Conservation (phyloP, 2,113 vertebrate species). For the Tragelaphus buxtoni region DNA sequence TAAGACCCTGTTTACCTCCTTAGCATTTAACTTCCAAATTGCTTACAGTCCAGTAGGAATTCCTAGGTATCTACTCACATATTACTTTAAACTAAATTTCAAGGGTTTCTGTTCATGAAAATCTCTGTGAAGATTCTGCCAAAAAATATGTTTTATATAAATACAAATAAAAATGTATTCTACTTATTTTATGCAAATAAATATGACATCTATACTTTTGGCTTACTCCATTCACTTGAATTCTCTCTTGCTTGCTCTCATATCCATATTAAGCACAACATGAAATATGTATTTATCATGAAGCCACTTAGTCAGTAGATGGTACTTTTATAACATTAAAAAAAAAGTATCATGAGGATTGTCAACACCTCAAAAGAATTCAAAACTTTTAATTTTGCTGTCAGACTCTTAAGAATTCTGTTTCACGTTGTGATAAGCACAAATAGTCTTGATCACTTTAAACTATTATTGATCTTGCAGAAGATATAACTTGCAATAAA, state of each 20-base stretch:
- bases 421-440: slow-evolving; percentile 26
- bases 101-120: neutral
- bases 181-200: neutral
- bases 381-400: slow-evolving; percentile 32
- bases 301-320: neutral
- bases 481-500: neutral
- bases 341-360: slow-evolving; percentile 7
- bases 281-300: neutral
- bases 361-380: neutral
- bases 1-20: neutral
- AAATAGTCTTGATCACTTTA: slow-evolving; percentile 17
- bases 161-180: slow-evolving; percentile 36
- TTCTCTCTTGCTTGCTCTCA: neutral
- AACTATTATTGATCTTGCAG: slow-evolving; percentile 3
- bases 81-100: slow-evolving; percentile 22
- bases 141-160: slow-evolving; percentile 68
- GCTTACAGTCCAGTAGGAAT: neutral
- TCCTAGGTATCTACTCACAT: neutral
- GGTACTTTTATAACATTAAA: slow-evolving; percentile 9
- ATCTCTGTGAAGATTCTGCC: slow-evolving; percentile 54
- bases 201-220: neutral
- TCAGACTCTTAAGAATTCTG: neutral
- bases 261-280: neutral
- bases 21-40: neutral
- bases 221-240: neutral